Evolutionary conservation across 2,797 vertebrate genomes (phyloP).

Genomic region (Rhinella marina): DNA sequence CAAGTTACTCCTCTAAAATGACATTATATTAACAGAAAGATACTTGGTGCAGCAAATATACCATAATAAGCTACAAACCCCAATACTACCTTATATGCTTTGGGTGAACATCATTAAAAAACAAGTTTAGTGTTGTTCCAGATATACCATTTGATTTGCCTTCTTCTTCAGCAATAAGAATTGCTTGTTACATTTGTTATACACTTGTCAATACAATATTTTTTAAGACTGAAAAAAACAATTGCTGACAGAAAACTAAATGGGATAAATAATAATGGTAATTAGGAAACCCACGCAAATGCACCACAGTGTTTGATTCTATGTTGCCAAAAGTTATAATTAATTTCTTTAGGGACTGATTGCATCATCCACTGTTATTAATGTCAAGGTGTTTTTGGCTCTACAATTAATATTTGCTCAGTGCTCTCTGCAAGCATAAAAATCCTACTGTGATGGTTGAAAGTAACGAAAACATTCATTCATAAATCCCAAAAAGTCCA

Average conservation of each 20-base stretch:
- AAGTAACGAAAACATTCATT: background rate
- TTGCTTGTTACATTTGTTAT: background rate
- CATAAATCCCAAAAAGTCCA: background rate
- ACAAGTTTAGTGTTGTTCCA: background rate
- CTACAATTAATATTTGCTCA: background rate
- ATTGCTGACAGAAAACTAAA: background rate
- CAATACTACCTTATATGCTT: background rate
- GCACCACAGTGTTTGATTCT: background rate
- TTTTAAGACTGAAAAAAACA: background rate
- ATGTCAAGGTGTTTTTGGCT: constrained; percentile 31
- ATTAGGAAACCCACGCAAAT: background rate
- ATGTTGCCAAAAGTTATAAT: constrained; percentile 23
- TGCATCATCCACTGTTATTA: constrained; percentile 27
- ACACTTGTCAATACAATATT: background rate
- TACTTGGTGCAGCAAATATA: background rate
- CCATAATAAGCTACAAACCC: background rate
- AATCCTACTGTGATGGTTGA: background rate
- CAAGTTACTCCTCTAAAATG: no score
- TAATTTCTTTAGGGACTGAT: constrained; percentile 24
- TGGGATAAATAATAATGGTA: constrained; percentile 13
- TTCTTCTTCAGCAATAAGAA: background rate
- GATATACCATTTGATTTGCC: background rate
- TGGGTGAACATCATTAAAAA: background rate
- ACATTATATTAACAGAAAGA: no score
- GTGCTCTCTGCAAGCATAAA: background rate